These are phyloP conservation scores for Apostichopus parvimensis DNA, from an alignment of 35 echinoderm and acorn worm species.

Conservation along the genomic window DNA sequence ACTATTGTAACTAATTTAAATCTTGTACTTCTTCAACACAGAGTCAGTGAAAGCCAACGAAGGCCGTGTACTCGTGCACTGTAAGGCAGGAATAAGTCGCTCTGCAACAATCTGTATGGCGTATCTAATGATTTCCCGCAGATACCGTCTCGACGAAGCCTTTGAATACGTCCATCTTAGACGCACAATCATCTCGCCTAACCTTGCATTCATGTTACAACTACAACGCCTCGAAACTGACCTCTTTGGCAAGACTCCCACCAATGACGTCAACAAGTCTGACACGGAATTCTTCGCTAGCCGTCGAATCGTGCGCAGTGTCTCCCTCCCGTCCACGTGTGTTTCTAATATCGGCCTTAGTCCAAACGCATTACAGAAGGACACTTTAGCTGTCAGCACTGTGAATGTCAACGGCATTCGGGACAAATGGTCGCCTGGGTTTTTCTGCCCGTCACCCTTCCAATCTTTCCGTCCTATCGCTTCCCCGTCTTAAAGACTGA, in stretches of 20 bases:
- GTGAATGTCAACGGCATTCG: constrained; percentile 2
- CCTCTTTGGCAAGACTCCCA: constrained; percentile 23
- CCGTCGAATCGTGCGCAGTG: constrained; percentile 38
- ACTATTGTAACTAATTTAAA: neutral
- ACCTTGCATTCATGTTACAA: constrained; percentile 91
- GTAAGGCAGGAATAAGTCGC: constrained; percentile 90
- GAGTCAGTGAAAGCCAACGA: constrained; percentile 66
- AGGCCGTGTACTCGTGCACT: constrained; percentile 85
- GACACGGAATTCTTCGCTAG: constrained; percentile 20
- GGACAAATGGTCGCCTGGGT: constrained; percentile 42
- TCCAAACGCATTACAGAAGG: constrained; percentile 18
- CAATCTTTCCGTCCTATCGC: constrained; percentile 48
- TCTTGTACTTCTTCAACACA: constrained; percentile 35
- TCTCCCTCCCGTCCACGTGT: constrained; percentile 18
- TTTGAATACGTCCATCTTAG: constrained; percentile 87
- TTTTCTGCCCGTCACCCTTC: constrained; percentile 41
- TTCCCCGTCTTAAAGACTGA: constrained; percentile 10
- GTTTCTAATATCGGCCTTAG: constrained; percentile 8
- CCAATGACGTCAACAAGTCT: neutral
- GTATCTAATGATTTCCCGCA: constrained; percentile 84
- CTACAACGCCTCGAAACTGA: constrained; percentile 74
- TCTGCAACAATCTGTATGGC: constrained; percentile 94
- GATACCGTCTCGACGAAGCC: constrained; percentile 85
- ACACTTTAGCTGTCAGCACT: constrained; percentile 10
- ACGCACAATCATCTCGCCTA: constrained; percentile 87